Conservation (phyloP, 2,888 invertebrate genomes). For the Lepidochitona cinerea region DNA sequence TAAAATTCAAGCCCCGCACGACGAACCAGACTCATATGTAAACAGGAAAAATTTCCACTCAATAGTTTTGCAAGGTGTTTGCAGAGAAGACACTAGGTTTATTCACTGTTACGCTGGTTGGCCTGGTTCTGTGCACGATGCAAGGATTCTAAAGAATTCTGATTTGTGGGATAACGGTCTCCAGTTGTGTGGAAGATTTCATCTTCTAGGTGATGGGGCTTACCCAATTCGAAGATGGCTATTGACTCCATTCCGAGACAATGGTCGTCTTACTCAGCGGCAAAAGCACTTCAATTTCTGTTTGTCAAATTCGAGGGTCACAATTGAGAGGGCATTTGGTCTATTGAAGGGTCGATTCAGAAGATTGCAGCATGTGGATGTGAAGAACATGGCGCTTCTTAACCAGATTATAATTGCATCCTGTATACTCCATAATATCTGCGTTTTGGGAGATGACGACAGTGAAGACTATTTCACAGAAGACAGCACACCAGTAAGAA, state of each 20-base stretch:
- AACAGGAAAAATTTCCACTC: neutral
- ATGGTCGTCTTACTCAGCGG: conserved; percentile 22
- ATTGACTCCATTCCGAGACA: conserved; percentile 29
- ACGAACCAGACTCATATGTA: neutral
- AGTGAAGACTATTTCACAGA: neutral
- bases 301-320: conserved; percentile 20
- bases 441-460: neutral
- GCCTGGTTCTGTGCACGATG: conserved; percentile 25
- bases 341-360: conserved; percentile 27
- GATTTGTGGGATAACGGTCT: neutral
- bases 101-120: conserved; percentile 18
- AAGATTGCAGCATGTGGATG: conserved; percentile 24
- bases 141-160: conserved; percentile 22
- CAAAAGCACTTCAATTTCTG: conserved; percentile 24
- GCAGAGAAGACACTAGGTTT: neutral
- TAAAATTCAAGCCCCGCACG: neutral
- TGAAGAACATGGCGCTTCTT: neutral
- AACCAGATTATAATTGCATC: neutral
- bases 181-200: conserved; percentile 13
- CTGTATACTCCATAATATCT: neutral
- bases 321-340: conserved; percentile 22
- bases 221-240: conserved; percentile 19
- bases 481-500: no score
- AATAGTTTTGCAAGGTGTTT: neutral
- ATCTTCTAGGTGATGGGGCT: conserved; percentile 29